phyloP scores from a whole-genome alignment of 2,797 vertebrate species.

The Orientallactaga sibirica region DNA sequence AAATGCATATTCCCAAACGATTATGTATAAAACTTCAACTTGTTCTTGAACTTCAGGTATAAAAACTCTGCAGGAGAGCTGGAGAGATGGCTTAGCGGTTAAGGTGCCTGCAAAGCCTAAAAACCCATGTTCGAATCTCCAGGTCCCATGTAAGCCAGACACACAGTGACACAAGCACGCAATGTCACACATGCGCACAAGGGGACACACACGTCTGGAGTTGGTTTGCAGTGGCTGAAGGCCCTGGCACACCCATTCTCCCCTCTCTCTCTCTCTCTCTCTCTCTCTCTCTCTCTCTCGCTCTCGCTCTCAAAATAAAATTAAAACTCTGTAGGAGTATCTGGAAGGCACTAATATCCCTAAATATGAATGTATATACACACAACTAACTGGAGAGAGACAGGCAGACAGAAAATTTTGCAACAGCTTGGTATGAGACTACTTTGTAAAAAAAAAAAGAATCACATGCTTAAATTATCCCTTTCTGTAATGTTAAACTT shows the following conservation, averaged over 20 bases:
- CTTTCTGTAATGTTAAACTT: constrained; percentile 36
- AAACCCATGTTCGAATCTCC: too few relatives aligned
- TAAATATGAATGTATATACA: neutral
- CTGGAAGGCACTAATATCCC: constrained; percentile 10
- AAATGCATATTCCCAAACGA: constrained; percentile 31
- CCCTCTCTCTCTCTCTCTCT: too few relatives aligned
- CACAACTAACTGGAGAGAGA: neutral
- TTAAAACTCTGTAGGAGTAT: neutral
- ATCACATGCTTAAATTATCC: neutral
- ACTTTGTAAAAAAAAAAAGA: neutral
- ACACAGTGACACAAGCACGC: too few relatives aligned
- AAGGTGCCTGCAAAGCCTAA: too few relatives aligned
- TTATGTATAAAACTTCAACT: constrained; percentile 1
- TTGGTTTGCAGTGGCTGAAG: too few relatives aligned
- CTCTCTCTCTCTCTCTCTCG: too few relatives aligned
- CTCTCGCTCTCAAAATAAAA: too few relatives aligned
- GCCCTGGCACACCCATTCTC: too few relatives aligned
- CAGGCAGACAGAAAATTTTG: neutral
- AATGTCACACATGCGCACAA: too few relatives aligned
- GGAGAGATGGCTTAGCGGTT: too few relatives aligned
- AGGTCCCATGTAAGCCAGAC: too few relatives aligned
- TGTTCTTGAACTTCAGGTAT: neutral
- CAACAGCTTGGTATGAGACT: neutral
- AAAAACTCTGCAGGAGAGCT: neutral
- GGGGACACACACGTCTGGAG: too few relatives aligned